Conservation (phyloP, 2,797 vertebrate species). For the Danio jaintianensis region DNA sequence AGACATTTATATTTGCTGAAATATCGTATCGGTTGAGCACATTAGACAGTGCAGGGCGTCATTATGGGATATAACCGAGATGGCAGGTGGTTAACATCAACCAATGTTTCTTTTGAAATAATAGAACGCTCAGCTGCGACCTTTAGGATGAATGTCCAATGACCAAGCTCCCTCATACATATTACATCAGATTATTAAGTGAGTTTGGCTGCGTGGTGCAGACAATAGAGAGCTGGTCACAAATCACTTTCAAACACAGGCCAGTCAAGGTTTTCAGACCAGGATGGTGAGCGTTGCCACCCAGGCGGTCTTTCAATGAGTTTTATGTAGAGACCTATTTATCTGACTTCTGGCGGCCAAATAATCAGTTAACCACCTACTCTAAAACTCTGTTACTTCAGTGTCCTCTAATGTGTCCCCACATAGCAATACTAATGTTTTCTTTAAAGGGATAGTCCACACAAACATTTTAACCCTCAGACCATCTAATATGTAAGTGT, state of each 20-base stretch:
- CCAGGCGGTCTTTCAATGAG: constrained; percentile 14
- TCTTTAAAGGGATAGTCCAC: too few species aligned
- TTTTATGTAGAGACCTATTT: neutral
- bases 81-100: neutral
- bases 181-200: constrained; percentile 50
- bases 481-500: too few species aligned
- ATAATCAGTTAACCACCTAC: neutral
- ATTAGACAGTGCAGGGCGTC: neutral
- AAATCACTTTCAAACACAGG: constrained; percentile 30
- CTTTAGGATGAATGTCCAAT: constrained; percentile 20
- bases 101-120: constrained; percentile 24
- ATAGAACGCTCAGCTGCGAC: constrained; percentile 18
- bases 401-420: neutral
- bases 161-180: constrained; percentile 43
- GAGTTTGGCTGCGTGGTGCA: constrained; percentile 5
- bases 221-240: constrained; percentile 29
- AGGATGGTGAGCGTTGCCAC: constrained; percentile 20
- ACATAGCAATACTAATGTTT: neutral
- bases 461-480: too few species aligned
- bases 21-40: constrained; percentile 6
- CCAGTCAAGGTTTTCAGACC: constrained; percentile 18
- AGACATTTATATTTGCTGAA: neutral
- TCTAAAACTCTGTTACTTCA: neutral
- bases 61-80: constrained; percentile 25
- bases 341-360: constrained; percentile 8